phyloP scores from a whole-genome alignment of 2,113 vertebrate species.

The Misgurnus anguillicaudatus region DNA sequence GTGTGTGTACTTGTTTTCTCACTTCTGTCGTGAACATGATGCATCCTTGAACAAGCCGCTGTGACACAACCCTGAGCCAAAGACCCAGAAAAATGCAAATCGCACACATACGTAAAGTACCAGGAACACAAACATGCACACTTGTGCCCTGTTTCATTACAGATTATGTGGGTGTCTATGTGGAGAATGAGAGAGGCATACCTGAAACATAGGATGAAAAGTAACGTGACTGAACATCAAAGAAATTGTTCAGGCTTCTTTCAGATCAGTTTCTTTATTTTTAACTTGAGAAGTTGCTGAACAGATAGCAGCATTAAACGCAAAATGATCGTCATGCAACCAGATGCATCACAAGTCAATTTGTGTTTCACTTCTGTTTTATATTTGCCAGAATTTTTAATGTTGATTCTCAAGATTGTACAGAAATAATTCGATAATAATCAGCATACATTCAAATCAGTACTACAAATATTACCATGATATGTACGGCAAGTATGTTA shows the following conservation, averaged over 20 bases:
- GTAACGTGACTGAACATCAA: background rate
- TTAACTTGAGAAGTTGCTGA: no score
- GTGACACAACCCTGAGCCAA: background rate
- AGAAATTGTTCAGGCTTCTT: no score
- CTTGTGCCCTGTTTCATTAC: background rate
- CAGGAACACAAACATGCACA: background rate
- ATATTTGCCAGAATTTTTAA: no score
- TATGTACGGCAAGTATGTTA: no score
- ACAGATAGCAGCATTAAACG: no score
- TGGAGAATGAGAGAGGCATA: background rate
- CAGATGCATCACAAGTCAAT: no score
- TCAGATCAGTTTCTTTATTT: no score
- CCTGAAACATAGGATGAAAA: background rate
- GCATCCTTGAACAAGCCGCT: background rate
- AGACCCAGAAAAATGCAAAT: background rate
- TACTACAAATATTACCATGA: background rate
- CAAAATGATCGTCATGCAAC: no score
- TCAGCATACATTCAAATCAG: background rate
- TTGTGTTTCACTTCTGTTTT: no score
- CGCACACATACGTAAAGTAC: background rate
- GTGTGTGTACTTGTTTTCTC: background rate
- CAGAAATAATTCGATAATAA: no score
- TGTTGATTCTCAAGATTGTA: no score
- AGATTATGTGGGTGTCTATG: background rate
- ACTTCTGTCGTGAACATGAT: conserved; percentile 5